Percentiles rank a stretch among this genome's conserved stretches.
phyloP scores from a whole-genome alignment of 2,888 invertebrate species.

The Tetranychus truncatus region DNA sequence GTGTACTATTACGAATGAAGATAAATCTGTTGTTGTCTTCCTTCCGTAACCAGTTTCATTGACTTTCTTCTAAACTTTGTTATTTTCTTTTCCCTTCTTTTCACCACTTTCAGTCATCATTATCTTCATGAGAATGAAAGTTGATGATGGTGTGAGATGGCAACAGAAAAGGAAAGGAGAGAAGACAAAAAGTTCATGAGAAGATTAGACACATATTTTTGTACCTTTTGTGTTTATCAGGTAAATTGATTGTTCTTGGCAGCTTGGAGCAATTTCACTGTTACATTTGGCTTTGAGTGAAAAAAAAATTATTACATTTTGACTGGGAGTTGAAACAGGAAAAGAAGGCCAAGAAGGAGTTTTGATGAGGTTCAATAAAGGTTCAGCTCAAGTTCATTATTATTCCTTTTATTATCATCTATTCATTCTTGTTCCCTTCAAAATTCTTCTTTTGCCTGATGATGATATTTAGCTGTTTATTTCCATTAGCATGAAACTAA shows the following conservation, averaged over 20 bases:
- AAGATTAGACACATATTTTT: neutral
- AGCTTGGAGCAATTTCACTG: neutral
- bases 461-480: neutral
- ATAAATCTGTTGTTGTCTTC: slow-evolving; percentile 1
- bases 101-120: neutral
- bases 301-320: neutral
- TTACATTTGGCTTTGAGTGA: neutral
- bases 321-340: neutral
- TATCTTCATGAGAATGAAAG: neutral
- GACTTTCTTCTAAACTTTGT: neutral
- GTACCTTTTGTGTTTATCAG: neutral
- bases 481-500: neutral
- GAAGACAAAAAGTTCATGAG: neutral
- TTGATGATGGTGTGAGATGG: neutral
- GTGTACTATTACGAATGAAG: neutral
- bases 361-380: neutral
- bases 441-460: neutral
- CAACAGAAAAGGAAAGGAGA: neutral
- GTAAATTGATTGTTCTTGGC: neutral
- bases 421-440: too few relatives aligned
- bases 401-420: too few relatives aligned
- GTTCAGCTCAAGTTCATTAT: too few relatives aligned
- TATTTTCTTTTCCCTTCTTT: neutral
- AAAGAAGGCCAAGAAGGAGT: neutral
- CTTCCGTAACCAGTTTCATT: neutral